Conservation (phyloP, 2,797 vertebrate genomes). For the Lepilemur ruficaudatus region DNA sequence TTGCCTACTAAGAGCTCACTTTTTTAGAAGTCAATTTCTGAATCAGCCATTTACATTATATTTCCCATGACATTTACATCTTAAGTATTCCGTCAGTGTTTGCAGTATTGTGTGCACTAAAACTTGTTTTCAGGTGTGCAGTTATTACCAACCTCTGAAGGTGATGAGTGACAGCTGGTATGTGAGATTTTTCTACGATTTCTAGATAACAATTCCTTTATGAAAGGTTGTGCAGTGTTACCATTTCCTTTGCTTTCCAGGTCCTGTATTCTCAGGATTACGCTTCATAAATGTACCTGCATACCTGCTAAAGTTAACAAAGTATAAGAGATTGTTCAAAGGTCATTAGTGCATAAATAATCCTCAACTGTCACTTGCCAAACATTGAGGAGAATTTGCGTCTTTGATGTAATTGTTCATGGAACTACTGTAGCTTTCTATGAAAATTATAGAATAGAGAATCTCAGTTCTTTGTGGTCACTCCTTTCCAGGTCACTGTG, state of each 20-base stretch:
- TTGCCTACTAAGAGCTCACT: not conserved
- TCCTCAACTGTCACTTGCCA: not conserved
- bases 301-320: not conserved
- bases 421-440: not conserved
- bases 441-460: not conserved
- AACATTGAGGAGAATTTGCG: not conserved
- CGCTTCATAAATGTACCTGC: not conserved
- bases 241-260: not conserved
- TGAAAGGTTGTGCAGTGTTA: not conserved
- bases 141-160: not conserved
- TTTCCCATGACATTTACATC: not conserved
- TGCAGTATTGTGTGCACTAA: not conserved
- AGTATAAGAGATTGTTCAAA: not conserved
- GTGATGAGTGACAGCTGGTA: not conserved
- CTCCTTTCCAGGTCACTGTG: not conserved
- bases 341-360: not conserved
- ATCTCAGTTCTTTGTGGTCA: not conserved
- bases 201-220: not conserved
- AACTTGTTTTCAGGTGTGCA: not conserved
- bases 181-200: not conserved
- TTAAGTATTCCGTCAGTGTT: not conserved
- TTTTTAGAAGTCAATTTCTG: not conserved
- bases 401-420: not conserved
- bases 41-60: not conserved
- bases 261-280: not conserved